These are phyloP conservation scores for Callinectes sapidus DNA, from an alignment of 2,888 invertebrate genomes.

Conservation along the genomic window DNA sequence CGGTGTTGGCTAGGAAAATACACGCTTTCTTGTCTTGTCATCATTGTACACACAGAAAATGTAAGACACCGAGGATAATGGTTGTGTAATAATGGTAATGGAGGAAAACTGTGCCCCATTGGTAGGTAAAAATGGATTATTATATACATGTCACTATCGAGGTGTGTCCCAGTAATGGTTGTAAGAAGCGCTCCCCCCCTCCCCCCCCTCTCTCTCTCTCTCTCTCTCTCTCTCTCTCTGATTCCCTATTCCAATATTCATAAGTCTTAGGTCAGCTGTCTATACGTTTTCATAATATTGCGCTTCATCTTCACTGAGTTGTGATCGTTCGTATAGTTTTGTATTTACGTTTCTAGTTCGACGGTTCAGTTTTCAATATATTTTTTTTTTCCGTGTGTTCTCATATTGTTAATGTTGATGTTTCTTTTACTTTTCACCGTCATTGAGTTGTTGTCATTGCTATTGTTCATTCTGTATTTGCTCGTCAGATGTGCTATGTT, in stretches of 20 bases:
- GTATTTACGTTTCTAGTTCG: neutral
- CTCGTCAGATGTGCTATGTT: neutral
- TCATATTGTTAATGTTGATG: neutral
- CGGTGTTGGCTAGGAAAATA: neutral
- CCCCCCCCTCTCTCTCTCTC: neutral
- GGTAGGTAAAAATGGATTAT: neutral
- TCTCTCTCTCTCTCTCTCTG: neutral
- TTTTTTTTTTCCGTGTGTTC: neutral
- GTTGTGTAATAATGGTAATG: neutral
- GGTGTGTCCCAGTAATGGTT: neutral
- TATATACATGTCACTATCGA: neutral
- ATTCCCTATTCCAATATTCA: neutral
- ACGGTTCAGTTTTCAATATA: neutral
- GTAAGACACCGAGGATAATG: slow-evolving; percentile 30
- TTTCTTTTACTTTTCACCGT: neutral
- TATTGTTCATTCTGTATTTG: neutral
- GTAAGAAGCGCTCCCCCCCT: neutral
- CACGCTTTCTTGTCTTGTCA: neutral
- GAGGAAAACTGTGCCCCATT: neutral
- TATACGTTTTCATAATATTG: neutral
- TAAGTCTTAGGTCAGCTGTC: neutral
- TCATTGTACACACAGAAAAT: neutral
- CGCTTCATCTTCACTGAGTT: neutral
- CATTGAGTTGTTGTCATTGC: neutral
- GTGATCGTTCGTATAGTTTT: neutral